A percentile compares a stretch with the other conserved stretches of the same genome.
Evolutionary conservation across 2,888 invertebrate genomes (phyloP).

Genomic region (Andricus quercusramuli): DNA sequence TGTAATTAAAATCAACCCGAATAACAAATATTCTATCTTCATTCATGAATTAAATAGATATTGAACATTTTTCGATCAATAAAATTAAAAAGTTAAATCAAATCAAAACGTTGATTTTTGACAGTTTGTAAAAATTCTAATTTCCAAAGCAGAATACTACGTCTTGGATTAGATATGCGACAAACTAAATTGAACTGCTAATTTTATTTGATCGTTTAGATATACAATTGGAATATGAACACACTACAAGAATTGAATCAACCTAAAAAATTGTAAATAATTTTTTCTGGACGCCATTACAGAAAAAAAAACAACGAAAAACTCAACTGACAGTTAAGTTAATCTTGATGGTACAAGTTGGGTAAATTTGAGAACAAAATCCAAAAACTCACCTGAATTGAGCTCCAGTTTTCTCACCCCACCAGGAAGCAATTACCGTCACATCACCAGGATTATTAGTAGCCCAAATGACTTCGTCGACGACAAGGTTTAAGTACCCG

Average conservation of each 20-base stretch:
- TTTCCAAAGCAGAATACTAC: background rate
- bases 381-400: constrained; percentile 68
- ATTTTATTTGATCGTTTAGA: background rate
- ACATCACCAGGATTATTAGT: constrained; percentile 69
- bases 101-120: background rate
- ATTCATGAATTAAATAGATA: too few species aligned
- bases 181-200: background rate
- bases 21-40: too few species aligned
- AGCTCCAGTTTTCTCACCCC: constrained; percentile 74
- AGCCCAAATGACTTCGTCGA: constrained; percentile 74
- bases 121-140: background rate
- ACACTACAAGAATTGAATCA: background rate
- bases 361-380: background rate
- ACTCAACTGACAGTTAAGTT: background rate
- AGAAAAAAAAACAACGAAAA: background rate
- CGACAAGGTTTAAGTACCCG: constrained; percentile 70
- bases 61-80: background rate
- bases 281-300: background rate
- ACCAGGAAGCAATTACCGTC: constrained; percentile 73
- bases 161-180: too few species aligned
- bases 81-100: background rate
- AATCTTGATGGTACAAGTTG: background rate
- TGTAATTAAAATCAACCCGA: too few species aligned
- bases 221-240: background rate
- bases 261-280: background rate